A percentile compares a stretch with the other conserved stretches of the same genome.
phyloP scores from a whole-genome alignment of 2,113 vertebrate species.

The Dromas ardeola region DNA sequence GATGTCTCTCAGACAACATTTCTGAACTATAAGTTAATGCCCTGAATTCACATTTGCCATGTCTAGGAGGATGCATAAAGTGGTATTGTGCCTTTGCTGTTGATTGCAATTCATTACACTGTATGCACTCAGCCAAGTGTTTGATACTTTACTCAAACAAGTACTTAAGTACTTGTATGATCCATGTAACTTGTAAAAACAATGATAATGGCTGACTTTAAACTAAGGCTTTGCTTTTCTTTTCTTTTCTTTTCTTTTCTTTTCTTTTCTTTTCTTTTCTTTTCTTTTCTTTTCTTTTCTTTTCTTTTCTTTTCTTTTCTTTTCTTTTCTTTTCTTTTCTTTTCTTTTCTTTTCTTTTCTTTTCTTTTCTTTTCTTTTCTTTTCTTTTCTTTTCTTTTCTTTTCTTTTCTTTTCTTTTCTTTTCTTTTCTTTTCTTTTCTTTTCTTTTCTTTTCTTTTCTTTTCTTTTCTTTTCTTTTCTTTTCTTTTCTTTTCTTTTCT shows the following conservation, averaged over 20 bases:
- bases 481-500: not conserved
- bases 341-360: no score
- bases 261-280: not conserved
- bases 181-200: not conserved
- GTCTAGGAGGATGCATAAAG: not conserved
- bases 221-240: not conserved
- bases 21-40: not conserved
- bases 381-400: not conserved
- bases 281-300: no score
- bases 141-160: not conserved
- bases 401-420: not conserved
- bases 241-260: not conserved
- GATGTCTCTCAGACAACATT: not conserved
- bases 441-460: not conserved
- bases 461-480: not conserved
- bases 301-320: not conserved
- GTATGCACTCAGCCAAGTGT: not conserved
- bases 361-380: not conserved
- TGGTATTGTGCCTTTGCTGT: not conserved
- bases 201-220: not conserved
- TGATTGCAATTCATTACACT: not conserved
- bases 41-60: not conserved
- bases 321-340: no score
- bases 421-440: not conserved
- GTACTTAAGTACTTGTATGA: not conserved